These are phyloP conservation scores for Chlorocebus sabaeus DNA, from an alignment of 2,113 vertebrate genomes.

Conservation along the genomic window DNA sequence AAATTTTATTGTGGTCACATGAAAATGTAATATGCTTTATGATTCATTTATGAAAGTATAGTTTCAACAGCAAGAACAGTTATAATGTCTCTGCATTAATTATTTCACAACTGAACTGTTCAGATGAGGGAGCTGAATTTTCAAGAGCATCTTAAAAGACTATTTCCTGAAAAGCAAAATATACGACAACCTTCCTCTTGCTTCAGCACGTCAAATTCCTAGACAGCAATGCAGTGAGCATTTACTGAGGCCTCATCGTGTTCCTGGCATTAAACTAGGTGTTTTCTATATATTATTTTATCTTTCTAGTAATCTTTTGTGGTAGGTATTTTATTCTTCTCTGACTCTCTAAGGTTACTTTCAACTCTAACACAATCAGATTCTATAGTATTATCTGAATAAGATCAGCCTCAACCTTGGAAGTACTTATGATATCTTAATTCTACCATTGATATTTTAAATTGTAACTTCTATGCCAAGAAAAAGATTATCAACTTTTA, in stretches of 20 bases:
- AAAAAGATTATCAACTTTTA: background rate
- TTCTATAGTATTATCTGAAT: background rate
- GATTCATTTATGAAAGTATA: background rate
- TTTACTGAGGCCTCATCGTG: background rate
- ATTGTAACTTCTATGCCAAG: background rate
- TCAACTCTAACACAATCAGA: background rate
- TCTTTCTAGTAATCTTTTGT: background rate
- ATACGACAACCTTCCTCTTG: background rate
- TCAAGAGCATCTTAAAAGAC: background rate
- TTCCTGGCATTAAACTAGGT: background rate
- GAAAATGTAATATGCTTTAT: background rate
- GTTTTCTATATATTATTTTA: background rate
- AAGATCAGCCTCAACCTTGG: background rate
- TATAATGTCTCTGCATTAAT: background rate
- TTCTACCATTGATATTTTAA: constrained; percentile 15
- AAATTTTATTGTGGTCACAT: background rate
- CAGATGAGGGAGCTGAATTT: background rate
- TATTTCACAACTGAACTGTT: background rate
- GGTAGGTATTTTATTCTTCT: background rate
- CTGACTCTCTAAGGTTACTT: background rate
- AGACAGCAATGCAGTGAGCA: background rate
- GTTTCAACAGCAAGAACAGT: background rate
- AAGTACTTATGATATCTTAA: background rate
- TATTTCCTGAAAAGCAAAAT: background rate
- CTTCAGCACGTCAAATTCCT: background rate